Conservation (phyloP, 2,888 invertebrate genomes). For the Cryptosula pallasiana region DNA sequence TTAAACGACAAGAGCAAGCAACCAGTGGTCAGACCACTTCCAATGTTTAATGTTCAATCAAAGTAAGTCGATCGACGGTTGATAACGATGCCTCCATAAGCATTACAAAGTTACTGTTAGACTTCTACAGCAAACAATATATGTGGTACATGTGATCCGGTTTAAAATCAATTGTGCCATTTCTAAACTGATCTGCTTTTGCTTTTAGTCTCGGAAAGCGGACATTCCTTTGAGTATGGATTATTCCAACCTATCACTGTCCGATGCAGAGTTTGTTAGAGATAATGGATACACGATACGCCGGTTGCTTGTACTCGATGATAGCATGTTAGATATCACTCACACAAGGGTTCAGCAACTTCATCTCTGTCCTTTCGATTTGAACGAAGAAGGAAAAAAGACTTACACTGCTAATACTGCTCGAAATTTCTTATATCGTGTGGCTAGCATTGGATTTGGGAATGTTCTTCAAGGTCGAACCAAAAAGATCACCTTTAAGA, state of each 20-base stretch:
- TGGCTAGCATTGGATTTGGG: constrained; percentile 21
- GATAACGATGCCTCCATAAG: background rate
- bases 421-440: background rate
- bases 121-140: too few species aligned
- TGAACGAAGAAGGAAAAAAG: constrained; percentile 12
- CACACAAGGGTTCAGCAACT: constrained; percentile 19
- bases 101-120: background rate
- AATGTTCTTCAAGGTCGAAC: background rate
- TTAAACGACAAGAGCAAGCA: constrained; percentile 2
- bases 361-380: background rate
- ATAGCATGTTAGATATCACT: background rate
- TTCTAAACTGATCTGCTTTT: background rate
- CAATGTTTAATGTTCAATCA: background rate
- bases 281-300: background rate
- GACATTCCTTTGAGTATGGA: background rate
- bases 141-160: background rate
- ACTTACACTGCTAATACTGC: background rate
- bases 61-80: background rate
- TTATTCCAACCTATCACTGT: background rate
- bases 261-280: background rate
- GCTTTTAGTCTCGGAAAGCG: background rate
- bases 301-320: background rate
- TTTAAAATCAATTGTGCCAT: too few species aligned
- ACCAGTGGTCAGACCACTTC: background rate
- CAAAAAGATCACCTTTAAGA: constrained; percentile 3